Percentiles rank a stretch among this genome's conserved stretches.
phyloP scores from a whole-genome alignment of 2,888 invertebrate species.

The Dendrolimus houi region DNA sequence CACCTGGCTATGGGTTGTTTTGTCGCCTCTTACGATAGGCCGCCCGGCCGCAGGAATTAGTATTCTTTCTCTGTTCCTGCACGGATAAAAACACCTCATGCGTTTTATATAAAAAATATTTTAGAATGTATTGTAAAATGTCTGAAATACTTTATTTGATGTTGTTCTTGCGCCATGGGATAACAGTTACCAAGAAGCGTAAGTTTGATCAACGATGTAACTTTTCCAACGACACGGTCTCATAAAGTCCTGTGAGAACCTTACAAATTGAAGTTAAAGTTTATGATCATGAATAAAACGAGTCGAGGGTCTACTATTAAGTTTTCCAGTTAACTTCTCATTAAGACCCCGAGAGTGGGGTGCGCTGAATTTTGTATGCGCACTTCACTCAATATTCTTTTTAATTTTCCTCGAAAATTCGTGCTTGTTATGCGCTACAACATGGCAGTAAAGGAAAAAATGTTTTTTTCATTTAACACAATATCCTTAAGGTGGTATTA shows the following conservation, averaged over 20 bases:
- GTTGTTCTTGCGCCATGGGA: too few species aligned
- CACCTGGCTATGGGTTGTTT: too few species aligned
- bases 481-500: too few species aligned
- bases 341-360: conserved; percentile 25
- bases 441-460: too few species aligned
- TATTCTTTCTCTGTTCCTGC: too few species aligned
- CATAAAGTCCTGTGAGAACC: conserved; percentile 42
- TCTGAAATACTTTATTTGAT: too few species aligned
- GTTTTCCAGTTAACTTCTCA: conserved; percentile 47
- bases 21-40: too few species aligned
- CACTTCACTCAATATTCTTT: not conserved
- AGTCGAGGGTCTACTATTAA: conserved; percentile 40
- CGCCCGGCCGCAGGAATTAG: too few species aligned
- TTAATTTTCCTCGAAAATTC: not conserved
- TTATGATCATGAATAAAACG: conserved; percentile 47
- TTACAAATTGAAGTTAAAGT: conserved; percentile 46
- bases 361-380: conserved; percentile 16
- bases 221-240: conserved; percentile 43
- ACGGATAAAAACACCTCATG: too few species aligned
- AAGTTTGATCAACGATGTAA: conserved; percentile 52
- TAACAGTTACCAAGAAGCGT: conserved; percentile 14
- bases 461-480: too few species aligned
- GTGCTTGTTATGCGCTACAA: not conserved
- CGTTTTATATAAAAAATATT: too few species aligned
- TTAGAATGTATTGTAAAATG: too few species aligned